Base-by-base conservation (phyloP, 2,888 invertebrate species). In the Amphipoea oculea region DNA sequence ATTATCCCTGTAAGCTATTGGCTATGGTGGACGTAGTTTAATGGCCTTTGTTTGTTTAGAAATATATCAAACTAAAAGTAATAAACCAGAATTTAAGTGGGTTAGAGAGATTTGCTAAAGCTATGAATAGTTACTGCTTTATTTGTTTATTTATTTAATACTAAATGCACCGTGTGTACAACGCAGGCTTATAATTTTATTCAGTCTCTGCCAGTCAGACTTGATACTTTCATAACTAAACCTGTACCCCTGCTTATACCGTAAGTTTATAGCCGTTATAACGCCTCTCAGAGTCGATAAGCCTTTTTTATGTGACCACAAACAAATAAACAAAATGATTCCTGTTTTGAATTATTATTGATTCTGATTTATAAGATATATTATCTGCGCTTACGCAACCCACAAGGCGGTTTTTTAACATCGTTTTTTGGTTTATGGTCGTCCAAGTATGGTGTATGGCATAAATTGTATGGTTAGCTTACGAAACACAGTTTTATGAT, bases 401-500 rank as follows among this genome's bases (percentile, higher is more conserved):
- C 62, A 40, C 51, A 40, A 74, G 69, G 74, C 71, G 76, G 87
- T 80, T 84, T 86, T 79, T 84, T 84, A 76, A 68, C 85, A 76
- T 84, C 66, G 36, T 73, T 70, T 83, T 83, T 83, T 84, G 69
- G 86, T 88, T 83, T 89, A 88, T 89, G 65, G 76, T 54, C 70
- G 14, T 75, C 76, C 76, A 65, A 51, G 78, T 86, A 77, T 86
- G 86, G 88, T 81, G 45, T 81, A 84, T 83, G 82, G 80, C 68
- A 84, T 85, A 84, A 70, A 80, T 80, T 75, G 78, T 84, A 63
- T 81, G 73, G 84, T 54, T 72, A 67, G 77, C 81, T 88, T 85
- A 89, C 88, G 88, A 88, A 83, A 86, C 73, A 70, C 57, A 62
- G 54, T 63, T 79, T 88, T 89, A 89, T 86, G 84, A 71, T 79